Evolutionary conservation across 2,888 invertebrate species (phyloP), one percentile per base, ranked within the genome.

Genomic region (Mamestra brassicae): DNA sequence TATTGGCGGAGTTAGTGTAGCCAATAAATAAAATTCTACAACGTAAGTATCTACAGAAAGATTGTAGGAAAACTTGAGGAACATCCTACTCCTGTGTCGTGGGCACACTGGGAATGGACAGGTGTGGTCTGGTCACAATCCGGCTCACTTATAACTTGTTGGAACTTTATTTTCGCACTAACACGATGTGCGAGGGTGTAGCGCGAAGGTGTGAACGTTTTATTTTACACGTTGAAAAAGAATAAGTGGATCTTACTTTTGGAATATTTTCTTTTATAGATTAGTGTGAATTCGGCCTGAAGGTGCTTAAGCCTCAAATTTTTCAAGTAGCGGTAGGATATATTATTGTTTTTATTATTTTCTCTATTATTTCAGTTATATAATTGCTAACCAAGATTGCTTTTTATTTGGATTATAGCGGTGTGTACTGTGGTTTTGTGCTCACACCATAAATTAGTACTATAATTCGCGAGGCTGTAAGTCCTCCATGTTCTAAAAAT

Each of bases 41-140:
- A 17, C 54, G 11, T 17, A 57, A 75, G 67, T 26, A 26, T 26
- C 26, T 73, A 72, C 47, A 15, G n/a, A 17, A 60, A 58, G 54
- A 70, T 61, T 61, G 64, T 54, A 61, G 62, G 42, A 63, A 71
- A 76, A 83, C 80, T 75, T 76, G 26, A 67, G 17, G 26, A 61
- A 34, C 36, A 60, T 63, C 54, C 42, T 26, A 3, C 38, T 74
- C 17, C 67, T 50, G 50, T 36, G 42, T 54, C 65, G 52, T 50
- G 65, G n/a, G 66, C 57, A 74, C 74, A 54, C 60, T 79, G 78
- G 76, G 81, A 84, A 70, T n/a, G 38, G 66, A 73, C 85, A 81
- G 85, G 74, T 86, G 86, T 68, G 36, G 75, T 66, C 70, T 84
- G 85, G 71, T 73, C 72, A 81, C 68, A 78, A 73, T 86, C 76